Conservation (phyloP, 2,888 invertebrate species). For the Cataglyphis albicans region DNA sequence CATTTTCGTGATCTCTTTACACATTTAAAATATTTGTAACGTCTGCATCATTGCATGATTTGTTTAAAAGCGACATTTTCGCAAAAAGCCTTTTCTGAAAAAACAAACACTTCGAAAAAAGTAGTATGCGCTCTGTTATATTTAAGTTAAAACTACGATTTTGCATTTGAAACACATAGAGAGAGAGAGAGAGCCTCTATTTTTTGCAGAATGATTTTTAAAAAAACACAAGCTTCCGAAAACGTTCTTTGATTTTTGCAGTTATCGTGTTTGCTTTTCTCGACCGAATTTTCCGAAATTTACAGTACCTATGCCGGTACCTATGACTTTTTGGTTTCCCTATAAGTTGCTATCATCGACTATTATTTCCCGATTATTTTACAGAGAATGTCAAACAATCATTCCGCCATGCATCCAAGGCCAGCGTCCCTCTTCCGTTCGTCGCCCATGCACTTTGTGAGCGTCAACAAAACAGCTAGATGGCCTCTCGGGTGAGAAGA, state of each 20-base stretch:
- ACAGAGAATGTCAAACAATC: not conserved
- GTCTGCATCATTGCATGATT: not conserved
- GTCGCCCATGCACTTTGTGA: not conserved
- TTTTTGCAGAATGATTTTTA: not conserved
- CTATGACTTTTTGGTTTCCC: not conserved
- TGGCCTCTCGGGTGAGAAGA: constrained; percentile 14
- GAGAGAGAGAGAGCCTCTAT: not conserved
- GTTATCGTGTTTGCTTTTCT: not conserved
- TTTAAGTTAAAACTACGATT: not conserved
- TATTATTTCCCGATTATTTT: not conserved
- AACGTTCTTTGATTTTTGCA: not conserved
- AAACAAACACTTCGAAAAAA: not conserved
- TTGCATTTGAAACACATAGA: not conserved
- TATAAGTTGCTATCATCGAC: not conserved
- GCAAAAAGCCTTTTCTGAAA: not conserved
- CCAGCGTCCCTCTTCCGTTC: not conserved
- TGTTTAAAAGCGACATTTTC: not conserved
- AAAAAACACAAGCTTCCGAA: not conserved
- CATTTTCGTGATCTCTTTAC: not conserved
- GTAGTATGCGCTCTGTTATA: not conserved
- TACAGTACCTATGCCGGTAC: not conserved
- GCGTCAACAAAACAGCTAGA: constrained; percentile 30
- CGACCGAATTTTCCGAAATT: not conserved
- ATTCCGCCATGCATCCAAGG: not conserved
- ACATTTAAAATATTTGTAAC: not conserved